Percentiles rank a stretch among this genome's conserved stretches.
These are phyloP conservation scores for Melanotaenia trifasciata DNA, from an alignment of 2,797 vertebrate species.

Conservation along the genomic window DNA sequence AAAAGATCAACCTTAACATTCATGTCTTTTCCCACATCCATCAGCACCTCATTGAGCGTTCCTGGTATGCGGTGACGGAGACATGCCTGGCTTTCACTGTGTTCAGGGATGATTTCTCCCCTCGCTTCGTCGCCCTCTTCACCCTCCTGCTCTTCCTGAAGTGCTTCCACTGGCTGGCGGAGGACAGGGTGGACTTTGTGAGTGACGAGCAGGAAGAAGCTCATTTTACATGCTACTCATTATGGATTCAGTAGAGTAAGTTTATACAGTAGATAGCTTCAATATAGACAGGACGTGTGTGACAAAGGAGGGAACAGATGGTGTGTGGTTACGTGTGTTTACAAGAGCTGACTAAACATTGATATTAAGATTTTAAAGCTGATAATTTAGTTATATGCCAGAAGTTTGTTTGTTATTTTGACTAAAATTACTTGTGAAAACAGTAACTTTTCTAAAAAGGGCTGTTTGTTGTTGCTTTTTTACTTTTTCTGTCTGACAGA, in stretches of 20 bases:
- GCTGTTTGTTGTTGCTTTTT: neutral
- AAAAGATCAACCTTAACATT: too few species aligned
- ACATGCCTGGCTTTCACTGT: slow-evolving; percentile 99
- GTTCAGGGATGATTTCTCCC: slow-evolving; percentile 97
- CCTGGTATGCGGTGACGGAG: slow-evolving; percentile 97
- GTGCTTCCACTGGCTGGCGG: slow-evolving; percentile 98
- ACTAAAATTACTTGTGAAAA: too few species aligned
- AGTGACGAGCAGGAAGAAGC: slow-evolving; percentile 67
- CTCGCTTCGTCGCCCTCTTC: slow-evolving; percentile 96
- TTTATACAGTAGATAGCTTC: neutral
- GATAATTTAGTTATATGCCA: neutral
- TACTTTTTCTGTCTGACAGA: slow-evolving; percentile 76
- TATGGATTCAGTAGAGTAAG: neutral
- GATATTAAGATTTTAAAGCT: neutral
- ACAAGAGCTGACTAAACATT: slow-evolving; percentile 1
- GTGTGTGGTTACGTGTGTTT: neutral
- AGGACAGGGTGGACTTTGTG: slow-evolving; percentile 97
- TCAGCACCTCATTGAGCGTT: slow-evolving; percentile 96
- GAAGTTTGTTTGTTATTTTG: neutral
- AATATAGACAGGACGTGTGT: slow-evolving; percentile 20
- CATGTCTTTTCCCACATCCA: neutral
- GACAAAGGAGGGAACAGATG: slow-evolving; percentile 10
- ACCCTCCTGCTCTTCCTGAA: slow-evolving; percentile 98
- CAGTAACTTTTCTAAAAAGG: neutral
- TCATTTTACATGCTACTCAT: neutral